Percentiles rank a stretch among this genome's conserved stretches.
Conservation (phyloP, 2,113 vertebrate species). For the Etia nguti region DNA sequence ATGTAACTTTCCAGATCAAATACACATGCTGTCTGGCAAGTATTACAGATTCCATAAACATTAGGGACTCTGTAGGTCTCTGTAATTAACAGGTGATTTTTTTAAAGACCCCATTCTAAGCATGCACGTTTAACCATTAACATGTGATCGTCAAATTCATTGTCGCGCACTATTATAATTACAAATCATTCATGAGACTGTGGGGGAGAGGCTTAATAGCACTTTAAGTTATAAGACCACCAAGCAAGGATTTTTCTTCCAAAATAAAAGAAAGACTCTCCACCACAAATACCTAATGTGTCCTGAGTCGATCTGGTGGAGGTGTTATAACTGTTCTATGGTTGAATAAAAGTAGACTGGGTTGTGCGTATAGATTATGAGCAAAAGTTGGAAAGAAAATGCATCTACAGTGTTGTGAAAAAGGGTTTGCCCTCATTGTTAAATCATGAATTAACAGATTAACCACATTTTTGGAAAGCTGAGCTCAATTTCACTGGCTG, state of each 20-base stretch:
- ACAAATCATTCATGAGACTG: background rate
- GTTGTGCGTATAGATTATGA: background rate
- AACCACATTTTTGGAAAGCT: background rate
- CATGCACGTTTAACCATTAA: background rate
- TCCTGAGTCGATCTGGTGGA: background rate
- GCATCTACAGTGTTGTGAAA: background rate
- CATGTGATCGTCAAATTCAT: background rate
- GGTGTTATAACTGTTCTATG: background rate
- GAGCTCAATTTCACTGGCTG: background rate
- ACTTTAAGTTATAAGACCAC: background rate
- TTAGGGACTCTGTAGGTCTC: background rate
- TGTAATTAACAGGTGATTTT: background rate
- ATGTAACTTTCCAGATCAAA: slow-evolving; percentile 24
- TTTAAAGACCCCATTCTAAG: background rate
- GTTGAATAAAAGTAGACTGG: background rate
- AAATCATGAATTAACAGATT: background rate
- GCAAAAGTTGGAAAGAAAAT: background rate
- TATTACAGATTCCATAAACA: background rate
- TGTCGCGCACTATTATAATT: background rate
- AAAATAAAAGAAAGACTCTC: background rate
- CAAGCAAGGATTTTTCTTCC: background rate
- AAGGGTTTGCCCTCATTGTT: background rate
- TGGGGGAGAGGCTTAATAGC: background rate
- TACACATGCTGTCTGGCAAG: background rate
- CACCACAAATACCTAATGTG: background rate